Base-by-base conservation (phyloP, 1,140 invertebrate species). In the Philotrypesis tridentata region DNA sequence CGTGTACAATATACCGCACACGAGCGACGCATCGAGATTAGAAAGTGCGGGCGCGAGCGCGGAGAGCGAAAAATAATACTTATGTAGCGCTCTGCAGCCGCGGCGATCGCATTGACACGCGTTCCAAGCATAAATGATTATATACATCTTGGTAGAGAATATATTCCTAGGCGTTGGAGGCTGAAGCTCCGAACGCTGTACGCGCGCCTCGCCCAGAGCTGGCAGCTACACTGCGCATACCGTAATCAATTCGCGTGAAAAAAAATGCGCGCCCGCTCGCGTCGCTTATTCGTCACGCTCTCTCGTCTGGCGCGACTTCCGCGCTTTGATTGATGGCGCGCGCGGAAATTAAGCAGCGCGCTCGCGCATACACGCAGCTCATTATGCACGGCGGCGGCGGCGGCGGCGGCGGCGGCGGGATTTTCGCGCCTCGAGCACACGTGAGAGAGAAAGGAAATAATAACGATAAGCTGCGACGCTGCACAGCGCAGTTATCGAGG, bases 361-460 rank as follows among this genome's bases (percentile, higher is more conserved):
- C 60, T 29, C 63, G 71, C 80, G 85, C 86, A 86, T 87, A 87
- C 33, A 74, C 79, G 78, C 55, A 33, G 63, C 68, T 79, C 78
- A 79, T 79, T 79, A 79, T 29, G 43, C 4, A 2, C 27, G n/a
- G n/a, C n/a, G n/a, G n/a, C n/a, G n/a, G n/a, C n/a, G n/a, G n/a
- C n/a, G n/a, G n/a, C n/a, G n/a, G n/a, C n/a, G n/a, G 11, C 48
- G 27, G 17, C 67, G 17, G n/a, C 65, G 1, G 21, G 43, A 55
- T 60, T 73, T 84, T 76, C 74, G 55, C 55, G 70, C 68, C 29
- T 17, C 3, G n/a, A 60, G 77, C 43, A n/a, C n/a, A n/a, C n/a
- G 23, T 23, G 25, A 23, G 31, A 1, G 21, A 25, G 8, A 21
- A 17, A 55, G 48, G 6, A 31, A 12, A 79, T 31, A 74, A 48